Conservation (phyloP, 2,113 vertebrate species). For the Corythornis madagascariensis region DNA sequence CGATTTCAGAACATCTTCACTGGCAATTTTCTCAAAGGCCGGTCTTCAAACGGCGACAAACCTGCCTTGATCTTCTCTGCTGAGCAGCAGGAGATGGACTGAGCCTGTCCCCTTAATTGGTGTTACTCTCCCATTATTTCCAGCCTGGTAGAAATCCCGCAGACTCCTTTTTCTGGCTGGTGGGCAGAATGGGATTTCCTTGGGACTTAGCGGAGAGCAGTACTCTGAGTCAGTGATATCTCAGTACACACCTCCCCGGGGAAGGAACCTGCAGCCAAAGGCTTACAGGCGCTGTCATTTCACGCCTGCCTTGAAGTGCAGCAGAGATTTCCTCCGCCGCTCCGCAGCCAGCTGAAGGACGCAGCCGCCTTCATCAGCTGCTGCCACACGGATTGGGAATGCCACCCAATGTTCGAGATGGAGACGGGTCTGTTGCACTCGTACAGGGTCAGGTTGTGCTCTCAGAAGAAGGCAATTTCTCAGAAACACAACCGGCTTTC, state of each 20-base stretch:
- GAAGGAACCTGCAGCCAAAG: background rate
- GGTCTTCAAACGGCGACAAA: conserved; percentile 66
- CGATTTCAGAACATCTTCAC: conserved; percentile 53
- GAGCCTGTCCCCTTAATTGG: conserved; percentile 35
- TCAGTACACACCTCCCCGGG: background rate
- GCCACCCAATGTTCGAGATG: background rate
- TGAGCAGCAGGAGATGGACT: background rate
- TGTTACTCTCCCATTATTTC: conserved; percentile 23
- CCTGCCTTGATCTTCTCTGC: conserved; percentile 29
- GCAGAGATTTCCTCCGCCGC: background rate
- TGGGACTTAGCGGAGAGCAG: conserved; percentile 35
- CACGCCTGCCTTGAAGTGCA: background rate
- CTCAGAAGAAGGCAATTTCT: background rate
- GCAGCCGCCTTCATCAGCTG: background rate
- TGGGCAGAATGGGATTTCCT: conserved; percentile 53
- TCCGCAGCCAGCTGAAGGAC: background rate
- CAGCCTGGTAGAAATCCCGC: conserved; percentile 32
- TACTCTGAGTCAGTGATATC: background rate
- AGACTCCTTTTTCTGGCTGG: conserved; percentile 36
- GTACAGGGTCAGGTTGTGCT: background rate
- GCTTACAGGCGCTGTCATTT: conserved; percentile 3
- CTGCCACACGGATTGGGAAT: background rate
- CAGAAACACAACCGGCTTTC: background rate
- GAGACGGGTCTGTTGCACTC: background rate
- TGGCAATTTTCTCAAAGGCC: conserved; percentile 62